phyloP scores from a whole-genome alignment of 2,113 vertebrate genomes.

The Scopus umbretta region DNA sequence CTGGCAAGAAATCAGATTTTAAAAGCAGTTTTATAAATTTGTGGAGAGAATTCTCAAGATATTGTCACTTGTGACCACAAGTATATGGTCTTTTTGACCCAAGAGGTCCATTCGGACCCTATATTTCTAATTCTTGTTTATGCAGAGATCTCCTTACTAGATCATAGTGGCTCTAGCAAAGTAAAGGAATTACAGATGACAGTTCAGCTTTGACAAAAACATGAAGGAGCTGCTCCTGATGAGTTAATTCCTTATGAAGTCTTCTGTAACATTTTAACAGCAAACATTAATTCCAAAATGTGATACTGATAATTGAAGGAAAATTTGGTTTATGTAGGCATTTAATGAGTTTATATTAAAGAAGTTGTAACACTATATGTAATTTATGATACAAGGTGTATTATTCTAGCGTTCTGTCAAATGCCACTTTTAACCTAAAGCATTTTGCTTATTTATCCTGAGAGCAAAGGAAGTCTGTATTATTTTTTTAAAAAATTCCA shows the following conservation, averaged over 20 bases:
- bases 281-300: background rate
- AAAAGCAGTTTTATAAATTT: background rate
- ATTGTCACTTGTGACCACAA: background rate
- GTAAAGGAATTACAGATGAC: background rate
- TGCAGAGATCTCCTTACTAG: background rate
- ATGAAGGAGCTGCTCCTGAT: background rate
- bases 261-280: background rate
- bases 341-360: background rate
- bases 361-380: background rate
- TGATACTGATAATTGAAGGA: background rate
- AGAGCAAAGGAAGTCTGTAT: background rate
- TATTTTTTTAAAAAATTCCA: rapidly evolving
- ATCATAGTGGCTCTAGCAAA: background rate
- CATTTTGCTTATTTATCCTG: background rate
- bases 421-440: background rate
- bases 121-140: background rate
- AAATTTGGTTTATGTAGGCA: background rate
- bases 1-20: background rate
- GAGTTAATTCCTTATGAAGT: background rate
- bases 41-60: background rate
- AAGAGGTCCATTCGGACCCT: background rate
- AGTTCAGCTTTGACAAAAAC: background rate
- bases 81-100: background rate
- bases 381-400: background rate
- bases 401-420: background rate